Conservation (phyloP, 2,888 invertebrate species). For the Campoplex capitator region DNA sequence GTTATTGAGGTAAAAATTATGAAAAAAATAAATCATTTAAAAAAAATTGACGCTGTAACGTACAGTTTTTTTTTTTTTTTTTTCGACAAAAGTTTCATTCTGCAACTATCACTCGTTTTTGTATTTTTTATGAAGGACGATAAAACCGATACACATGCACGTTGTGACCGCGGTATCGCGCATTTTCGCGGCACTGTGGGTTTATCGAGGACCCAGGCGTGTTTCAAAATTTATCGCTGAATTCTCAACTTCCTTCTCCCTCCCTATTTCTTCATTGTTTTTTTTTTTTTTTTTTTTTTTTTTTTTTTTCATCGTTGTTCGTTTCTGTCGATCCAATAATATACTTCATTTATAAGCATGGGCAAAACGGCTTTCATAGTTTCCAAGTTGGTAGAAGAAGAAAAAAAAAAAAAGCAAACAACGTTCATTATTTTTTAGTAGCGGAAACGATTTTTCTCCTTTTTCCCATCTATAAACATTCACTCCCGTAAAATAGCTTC, state of each 20-base stretch:
- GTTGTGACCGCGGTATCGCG: conserved; percentile 47
- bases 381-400: too few species aligned
- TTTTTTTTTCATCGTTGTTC: conserved; percentile 3
- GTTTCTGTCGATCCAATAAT: conserved; percentile 27
- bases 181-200: conserved; percentile 27
- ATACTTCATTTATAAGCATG: conserved; percentile 44
- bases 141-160: conserved; percentile 28
- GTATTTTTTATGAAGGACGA: not conserved
- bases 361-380: conserved; percentile 19
- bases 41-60: not conserved
- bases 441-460: not conserved
- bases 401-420: not conserved
- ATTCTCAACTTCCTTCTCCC: conserved; percentile 30
- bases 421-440: conserved; percentile 37
- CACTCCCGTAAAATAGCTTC: not conserved
- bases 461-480: not conserved
- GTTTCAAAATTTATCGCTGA: conserved; percentile 62
- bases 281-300: not conserved
- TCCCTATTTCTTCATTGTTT: not conserved
- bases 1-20: not conserved
- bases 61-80: not conserved
- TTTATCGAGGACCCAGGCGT: conserved; percentile 52
- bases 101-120: not conserved
- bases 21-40: not conserved
- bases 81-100: not conserved